phyloP scores from a whole-genome alignment of 1,140 invertebrate genomes.

The Tetranychus urticae region DNA sequence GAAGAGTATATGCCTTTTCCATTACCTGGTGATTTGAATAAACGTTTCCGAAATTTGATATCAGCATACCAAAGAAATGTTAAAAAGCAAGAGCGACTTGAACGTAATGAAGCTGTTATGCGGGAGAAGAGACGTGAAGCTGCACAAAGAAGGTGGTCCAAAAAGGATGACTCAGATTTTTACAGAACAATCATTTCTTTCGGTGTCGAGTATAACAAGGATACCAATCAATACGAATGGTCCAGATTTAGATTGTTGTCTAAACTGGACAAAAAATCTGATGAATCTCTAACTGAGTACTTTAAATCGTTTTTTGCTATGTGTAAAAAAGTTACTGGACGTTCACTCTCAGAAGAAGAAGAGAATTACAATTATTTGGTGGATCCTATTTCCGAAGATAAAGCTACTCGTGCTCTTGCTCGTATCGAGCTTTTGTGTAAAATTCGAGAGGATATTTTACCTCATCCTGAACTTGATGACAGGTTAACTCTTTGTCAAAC shows the following conservation, averaged over 20 bases:
- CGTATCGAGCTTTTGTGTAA: constrained; percentile 70
- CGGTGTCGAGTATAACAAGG: constrained; percentile 69
- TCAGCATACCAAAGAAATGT: constrained; percentile 79
- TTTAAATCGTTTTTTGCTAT: constrained; percentile 78
- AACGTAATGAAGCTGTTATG: constrained; percentile 66
- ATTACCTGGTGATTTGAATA: constrained; percentile 76
- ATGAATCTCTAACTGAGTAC: constrained; percentile 86
- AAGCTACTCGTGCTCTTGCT: constrained; percentile 51
- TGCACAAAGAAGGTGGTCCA: constrained; percentile 59
- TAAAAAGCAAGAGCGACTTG: constrained; percentile 59
- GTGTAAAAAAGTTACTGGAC: constrained; percentile 73
- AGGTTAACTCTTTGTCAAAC: constrained; percentile 58
- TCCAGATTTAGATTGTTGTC: constrained; percentile 68
- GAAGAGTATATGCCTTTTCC: constrained; percentile 36
- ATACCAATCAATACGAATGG: constrained; percentile 67
- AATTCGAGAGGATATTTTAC: constrained; percentile 64
- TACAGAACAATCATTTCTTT: constrained; percentile 79
- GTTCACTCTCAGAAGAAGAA: constrained; percentile 53
- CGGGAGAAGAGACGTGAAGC: constrained; percentile 45
- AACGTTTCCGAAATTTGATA: constrained; percentile 71
- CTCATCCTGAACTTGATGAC: constrained; percentile 63
- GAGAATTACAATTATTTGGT: constrained; percentile 28
- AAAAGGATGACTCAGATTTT: constrained; percentile 87
- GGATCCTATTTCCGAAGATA: constrained; percentile 40
- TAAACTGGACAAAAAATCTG: constrained; percentile 71